A percentile compares a stretch with the other conserved stretches of the same genome.
Evolutionary conservation across 2,797 vertebrate species (phyloP).

Genomic region (Bucorvus abyssinicus): DNA sequence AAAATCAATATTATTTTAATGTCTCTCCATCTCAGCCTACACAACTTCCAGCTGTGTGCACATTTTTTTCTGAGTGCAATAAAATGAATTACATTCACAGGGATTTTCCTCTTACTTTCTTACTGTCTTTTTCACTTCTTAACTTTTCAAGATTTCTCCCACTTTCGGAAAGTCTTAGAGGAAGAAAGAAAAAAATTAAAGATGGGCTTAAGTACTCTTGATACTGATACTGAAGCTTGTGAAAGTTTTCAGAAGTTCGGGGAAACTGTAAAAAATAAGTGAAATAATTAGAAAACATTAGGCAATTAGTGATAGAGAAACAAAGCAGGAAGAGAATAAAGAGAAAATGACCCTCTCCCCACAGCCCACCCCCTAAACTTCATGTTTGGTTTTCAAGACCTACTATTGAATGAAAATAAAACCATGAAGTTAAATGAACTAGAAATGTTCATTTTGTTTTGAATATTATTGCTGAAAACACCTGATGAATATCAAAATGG

Average conservation of each 20-base stretch:
- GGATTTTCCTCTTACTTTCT: background rate
- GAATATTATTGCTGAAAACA: background rate
- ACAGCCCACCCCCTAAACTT: background rate
- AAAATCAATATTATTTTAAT: background rate
- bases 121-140: background rate
- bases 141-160: background rate
- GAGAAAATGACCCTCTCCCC: accelerated
- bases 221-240: background rate
- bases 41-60: background rate
- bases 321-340: background rate
- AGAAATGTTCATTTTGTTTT: background rate
- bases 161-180: background rate
- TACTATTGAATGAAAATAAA: background rate
- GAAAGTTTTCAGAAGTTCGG: background rate
- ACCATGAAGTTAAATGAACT: background rate
- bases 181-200: background rate
- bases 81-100: background rate
- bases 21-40: background rate
- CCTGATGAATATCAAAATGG: background rate
- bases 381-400: background rate
- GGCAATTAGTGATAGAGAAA: background rate
- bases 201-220: background rate
- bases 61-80: background rate
- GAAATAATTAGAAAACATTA: background rate
- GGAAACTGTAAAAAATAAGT: background rate